Base-by-base conservation (phyloP, 2,113 vertebrate species). In the Xerus inauris region DNA sequence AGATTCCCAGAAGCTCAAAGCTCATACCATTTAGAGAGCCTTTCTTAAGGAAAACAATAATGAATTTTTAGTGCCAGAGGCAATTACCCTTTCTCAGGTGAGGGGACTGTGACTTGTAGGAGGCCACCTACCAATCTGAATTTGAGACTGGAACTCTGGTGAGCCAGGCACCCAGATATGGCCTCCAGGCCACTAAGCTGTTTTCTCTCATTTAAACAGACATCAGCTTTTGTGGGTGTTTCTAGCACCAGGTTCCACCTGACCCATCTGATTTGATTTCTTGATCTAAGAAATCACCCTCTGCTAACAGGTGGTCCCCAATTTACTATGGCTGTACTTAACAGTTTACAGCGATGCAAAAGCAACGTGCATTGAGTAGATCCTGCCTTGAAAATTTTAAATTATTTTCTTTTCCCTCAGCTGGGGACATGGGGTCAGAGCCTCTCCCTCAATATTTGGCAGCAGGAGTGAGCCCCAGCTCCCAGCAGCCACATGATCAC, bases 31-130 rank as follows among this genome's bases (percentile, higher is more conserved):
- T 62, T 54, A 22, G 24, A 30, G 32, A 17, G 6, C 19, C 14
- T 26, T 45, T 76, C 77, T 69, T 35, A 30, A 84, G 22, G 57
- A 20, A 19, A 72, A 92, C 8, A 54, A 38, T 65, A n/a, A 42
- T 8, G n/a, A 83, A 77, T 30, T 38, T n/a, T 10, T 2, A 6
- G 0, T 57, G 28, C 22, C 65, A 71, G 59, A 0, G 0, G 28
- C 3, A 57, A 40, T 35, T 51, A 26, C 22, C 2, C 1, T 47
- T 26, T 49, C 32, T 54, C 22, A 65, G 35, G 54, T 6, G 2
- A 59, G 13, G 54, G 30, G 0, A 1, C 32, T 62, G 10, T 32
- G n/a, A 69, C 32, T 64, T 40, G 49, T 13, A 32, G 47, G 9
- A 38, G 20, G 4, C 35, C 62, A 26, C 8, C 17, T 6, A 3